A percentile compares a stretch with the other conserved stretches of the same genome.
These are phyloP conservation scores for Zaprionus davidi DNA, from an alignment of 1,140 invertebrate species.

Conservation along the genomic window DNA sequence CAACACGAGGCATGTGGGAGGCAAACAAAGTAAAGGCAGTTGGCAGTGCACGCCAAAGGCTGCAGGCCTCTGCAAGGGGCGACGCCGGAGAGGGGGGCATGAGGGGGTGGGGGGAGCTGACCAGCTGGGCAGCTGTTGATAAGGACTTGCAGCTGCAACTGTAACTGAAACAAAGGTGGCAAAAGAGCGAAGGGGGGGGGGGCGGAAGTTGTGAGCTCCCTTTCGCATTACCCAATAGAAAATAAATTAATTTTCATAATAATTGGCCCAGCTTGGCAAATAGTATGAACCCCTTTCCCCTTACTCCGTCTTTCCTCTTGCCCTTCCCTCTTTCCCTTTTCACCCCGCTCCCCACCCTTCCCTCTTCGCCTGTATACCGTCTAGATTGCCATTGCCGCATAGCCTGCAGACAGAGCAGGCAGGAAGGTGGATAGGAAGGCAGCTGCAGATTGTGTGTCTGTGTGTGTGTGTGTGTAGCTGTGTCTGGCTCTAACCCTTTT, in stretches of 20 bases:
- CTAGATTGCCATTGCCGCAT: conserved; percentile 60
- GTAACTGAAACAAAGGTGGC: conserved; percentile 17
- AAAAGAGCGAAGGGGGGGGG: not conserved
- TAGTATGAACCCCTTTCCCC: not conserved
- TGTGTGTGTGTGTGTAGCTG: not conserved
- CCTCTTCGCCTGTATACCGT: not conserved
- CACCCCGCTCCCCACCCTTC: too few species aligned
- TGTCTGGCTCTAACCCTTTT: conserved; percentile 36
- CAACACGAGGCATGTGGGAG: conserved; percentile 25
- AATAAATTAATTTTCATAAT: conserved; percentile 82
- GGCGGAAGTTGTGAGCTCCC: not conserved
- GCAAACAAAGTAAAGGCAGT: conserved; percentile 64
- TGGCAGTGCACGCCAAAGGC: conserved; percentile 51
- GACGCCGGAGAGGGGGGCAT: not conserved
- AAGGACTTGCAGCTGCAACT: conserved; percentile 37
- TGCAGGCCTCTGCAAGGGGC: conserved; percentile 25
- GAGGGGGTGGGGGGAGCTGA: not conserved
- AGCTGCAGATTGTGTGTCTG: not conserved
- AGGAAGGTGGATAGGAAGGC: not conserved
- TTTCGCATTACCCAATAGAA: conserved; percentile 66
- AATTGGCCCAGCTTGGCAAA: conserved; percentile 52
- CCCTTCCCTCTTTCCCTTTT: too few species aligned
- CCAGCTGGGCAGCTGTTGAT: conserved; percentile 58
- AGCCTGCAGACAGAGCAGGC: conserved; percentile 22
- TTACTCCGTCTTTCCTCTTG: not conserved